These are phyloP conservation scores for Aptenodytes patagonicus DNA, from an alignment of 2,113 vertebrate genomes.

Conservation along the genomic window DNA sequence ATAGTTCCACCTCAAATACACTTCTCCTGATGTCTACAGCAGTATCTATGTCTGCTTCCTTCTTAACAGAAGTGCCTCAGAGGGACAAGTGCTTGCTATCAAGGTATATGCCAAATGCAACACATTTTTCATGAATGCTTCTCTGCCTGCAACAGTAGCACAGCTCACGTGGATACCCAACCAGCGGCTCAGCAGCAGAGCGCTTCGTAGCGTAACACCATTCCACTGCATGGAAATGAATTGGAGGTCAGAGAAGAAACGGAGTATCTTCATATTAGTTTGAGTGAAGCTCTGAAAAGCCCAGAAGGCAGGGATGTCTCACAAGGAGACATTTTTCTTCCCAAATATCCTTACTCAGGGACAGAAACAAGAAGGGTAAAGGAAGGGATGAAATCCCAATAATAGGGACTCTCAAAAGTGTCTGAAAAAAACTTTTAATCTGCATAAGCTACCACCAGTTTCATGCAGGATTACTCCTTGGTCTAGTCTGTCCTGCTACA, in stretches of 20 bases:
- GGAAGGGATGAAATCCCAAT: neutral
- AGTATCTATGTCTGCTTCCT: neutral
- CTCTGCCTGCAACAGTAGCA: neutral
- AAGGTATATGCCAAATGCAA: neutral
- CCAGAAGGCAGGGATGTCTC: neutral
- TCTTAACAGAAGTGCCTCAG: neutral
- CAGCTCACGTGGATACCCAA: neutral
- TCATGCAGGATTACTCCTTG: neutral
- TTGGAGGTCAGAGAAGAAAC: neutral
- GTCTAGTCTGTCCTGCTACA: neutral
- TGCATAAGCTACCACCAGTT: neutral
- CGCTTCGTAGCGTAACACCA: rapidly evolving
- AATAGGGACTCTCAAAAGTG: neutral
- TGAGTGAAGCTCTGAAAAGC: neutral
- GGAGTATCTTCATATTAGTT: neutral
- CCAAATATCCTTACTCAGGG: neutral
- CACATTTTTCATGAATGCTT: neutral
- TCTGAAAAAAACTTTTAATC: neutral
- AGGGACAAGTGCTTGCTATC: neutral
- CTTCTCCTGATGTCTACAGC: neutral
- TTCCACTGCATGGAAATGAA: neutral
- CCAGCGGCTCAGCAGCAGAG: neutral
- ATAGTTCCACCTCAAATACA: neutral
- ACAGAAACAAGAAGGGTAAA: neutral
- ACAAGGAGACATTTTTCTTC: neutral